These are phyloP conservation scores for Siphamia tubifer DNA, from an alignment of 2,113 vertebrate genomes.

Conservation along the genomic window DNA sequence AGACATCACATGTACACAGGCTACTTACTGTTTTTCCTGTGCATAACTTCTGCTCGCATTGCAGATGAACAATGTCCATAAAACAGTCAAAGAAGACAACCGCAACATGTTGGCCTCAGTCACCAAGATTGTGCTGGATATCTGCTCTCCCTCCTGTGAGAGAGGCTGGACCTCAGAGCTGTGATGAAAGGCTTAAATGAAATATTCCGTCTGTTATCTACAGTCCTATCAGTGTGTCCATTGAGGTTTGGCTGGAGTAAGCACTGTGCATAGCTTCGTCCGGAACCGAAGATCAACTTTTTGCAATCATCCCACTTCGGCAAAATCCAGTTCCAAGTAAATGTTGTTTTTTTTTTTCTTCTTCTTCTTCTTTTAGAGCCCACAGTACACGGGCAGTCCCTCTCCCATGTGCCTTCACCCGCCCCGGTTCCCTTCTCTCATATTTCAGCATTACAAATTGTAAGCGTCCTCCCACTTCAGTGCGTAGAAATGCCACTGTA, in stretches of 20 bases:
- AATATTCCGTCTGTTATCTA: neutral
- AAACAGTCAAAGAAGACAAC: slow-evolving; percentile 56
- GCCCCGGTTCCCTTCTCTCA: slow-evolving; percentile 77
- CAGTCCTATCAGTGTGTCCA: slow-evolving; percentile 53
- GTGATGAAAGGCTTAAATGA: slow-evolving; percentile 29
- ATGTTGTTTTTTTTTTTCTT: slow-evolving; percentile 19
- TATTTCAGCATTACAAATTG: slow-evolving; percentile 78
- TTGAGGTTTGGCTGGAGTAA: slow-evolving; percentile 22
- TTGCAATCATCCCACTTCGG: slow-evolving; percentile 61
- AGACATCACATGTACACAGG: slow-evolving; percentile 21
- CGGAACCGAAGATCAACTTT: slow-evolving; percentile 57
- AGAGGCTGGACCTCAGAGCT: slow-evolving; percentile 15
- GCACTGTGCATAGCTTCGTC: slow-evolving; percentile 47
- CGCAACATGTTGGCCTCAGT: slow-evolving; percentile 60
- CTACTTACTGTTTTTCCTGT: slow-evolving; percentile 77
- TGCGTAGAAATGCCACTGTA: slow-evolving; percentile 43
- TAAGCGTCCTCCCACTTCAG: slow-evolving; percentile 73
- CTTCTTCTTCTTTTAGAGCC: slow-evolving; percentile 38
- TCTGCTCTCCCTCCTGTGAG: slow-evolving; percentile 4
- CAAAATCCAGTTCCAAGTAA: slow-evolving; percentile 55
- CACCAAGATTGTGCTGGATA: slow-evolving; percentile 6
- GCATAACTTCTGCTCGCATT: slow-evolving; percentile 61
- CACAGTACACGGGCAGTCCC: slow-evolving; percentile 65
- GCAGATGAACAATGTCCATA: slow-evolving; percentile 73
- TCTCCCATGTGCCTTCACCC: slow-evolving; percentile 76